Evolutionary conservation across 2,888 invertebrate species (phyloP).

Genomic region (Acleris laterana): DNA sequence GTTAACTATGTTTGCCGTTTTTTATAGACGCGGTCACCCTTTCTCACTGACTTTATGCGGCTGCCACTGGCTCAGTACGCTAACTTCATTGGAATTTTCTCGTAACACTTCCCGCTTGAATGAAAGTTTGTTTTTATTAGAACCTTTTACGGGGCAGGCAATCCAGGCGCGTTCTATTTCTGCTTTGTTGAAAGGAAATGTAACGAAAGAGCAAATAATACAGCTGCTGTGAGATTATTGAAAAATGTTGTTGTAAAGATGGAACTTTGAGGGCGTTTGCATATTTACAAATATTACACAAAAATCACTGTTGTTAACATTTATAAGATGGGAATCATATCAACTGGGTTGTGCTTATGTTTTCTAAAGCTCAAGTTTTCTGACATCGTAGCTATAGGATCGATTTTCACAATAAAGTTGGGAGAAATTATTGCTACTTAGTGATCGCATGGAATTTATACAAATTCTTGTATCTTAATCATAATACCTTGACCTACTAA

Average conservation of each 20-base stretch:
- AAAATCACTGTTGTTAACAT: no score
- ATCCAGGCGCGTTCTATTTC: constrained; percentile 6
- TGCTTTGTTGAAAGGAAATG: neutral
- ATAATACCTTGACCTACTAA: no score
- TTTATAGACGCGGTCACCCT: constrained; percentile 46
- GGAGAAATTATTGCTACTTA: no score
- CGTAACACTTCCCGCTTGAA: constrained; percentile 13
- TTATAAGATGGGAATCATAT: no score
- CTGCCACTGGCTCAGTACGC: constrained; percentile 26
- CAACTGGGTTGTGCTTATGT: no score
- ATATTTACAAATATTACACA: no score
- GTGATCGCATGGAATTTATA: no score
- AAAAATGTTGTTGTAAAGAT: neutral
- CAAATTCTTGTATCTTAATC: no score
- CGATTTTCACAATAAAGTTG: no score
- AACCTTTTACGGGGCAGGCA: constrained; percentile 9
- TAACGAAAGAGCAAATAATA: neutral
- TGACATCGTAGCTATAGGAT: no score
- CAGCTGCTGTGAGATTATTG: neutral
- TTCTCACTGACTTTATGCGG: constrained; percentile 43
- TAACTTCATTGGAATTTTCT: constrained; percentile 38
- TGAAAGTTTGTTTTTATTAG: constrained; percentile 18
- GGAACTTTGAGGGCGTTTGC: no score
- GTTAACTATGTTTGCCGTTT: constrained; percentile 56
- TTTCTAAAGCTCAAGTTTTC: no score